Base-by-base conservation (phyloP, 2,888 invertebrate genomes). In the Coelogynopora nodosa region DNA sequence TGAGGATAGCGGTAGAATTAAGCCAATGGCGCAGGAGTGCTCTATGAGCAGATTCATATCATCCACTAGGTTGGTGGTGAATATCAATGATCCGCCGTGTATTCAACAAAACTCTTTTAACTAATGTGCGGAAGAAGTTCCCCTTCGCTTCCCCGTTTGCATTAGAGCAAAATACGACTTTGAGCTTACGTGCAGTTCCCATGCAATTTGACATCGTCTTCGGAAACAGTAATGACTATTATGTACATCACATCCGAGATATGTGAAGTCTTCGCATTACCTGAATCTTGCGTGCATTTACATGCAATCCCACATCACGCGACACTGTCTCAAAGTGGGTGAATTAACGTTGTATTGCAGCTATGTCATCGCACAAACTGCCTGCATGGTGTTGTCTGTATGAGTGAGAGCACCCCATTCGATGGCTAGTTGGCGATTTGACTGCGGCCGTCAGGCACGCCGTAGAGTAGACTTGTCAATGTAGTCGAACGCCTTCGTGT, bases 401-500 rank as follows among this genome's bases (percentile, higher is more conserved):
- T 49, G 18, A 18, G 49, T 18, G 49, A 49, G 49, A 49, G 49
- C 49, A 18, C 5, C 5, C 49, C 5, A 18, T 18, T 49, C 18
- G 49, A 49, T 49, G 18, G 49, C 49, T 49, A 18, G 49, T 49
- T 10, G 49, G 49, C 49, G 49, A 49, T 18, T 49, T 49, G 49
- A 49, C 49, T 10, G 18, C 49, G 5, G 49, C 18, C 49, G 49
- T 10, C 49, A 18, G 49, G 18, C 18, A 49, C 5, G 49, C 5
- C 5, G 49, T 49, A 49, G 18, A 18, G 49, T 18, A 49, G 49
- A 49, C 49, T n/a, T 80, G 80, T 80, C 26, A 5, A 80, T 27
- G 80, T 27, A 26, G 80, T 80, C 80, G n/a, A 80, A 80, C 80
- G 80, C 80, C 28, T 80, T 80, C 80, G 23, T 80, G 80, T 26